These are phyloP conservation scores for Hyphantria cunea DNA, from an alignment of 1,140 invertebrate genomes.

Conservation along the genomic window DNA sequence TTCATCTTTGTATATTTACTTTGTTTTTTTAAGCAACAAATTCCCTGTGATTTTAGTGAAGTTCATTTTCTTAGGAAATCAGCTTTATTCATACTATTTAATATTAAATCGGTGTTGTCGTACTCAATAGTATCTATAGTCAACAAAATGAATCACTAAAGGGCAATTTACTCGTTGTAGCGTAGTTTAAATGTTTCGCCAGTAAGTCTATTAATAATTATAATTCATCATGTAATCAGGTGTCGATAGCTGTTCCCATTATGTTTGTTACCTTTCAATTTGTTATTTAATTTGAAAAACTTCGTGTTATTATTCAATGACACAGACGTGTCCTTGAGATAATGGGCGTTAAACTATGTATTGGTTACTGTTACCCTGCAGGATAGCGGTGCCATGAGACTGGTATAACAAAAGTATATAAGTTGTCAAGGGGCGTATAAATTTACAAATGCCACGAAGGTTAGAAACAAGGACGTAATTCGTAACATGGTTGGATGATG, in stretches of 20 bases:
- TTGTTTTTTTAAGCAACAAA: background rate
- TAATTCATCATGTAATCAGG: background rate
- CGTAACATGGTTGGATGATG: slow-evolving; percentile 11
- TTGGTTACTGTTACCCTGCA: no score
- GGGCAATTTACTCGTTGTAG: background rate
- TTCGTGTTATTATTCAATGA: background rate
- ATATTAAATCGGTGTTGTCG: no score
- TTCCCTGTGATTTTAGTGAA: background rate
- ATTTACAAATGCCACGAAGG: no score
- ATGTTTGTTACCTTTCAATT: slow-evolving; percentile 14
- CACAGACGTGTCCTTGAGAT: no score
- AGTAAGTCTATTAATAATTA: background rate
- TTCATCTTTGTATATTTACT: no score
- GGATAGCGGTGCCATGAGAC: slow-evolving; percentile 16
- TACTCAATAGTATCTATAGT: background rate
- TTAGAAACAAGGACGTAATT: no score
- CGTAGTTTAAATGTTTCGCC: background rate
- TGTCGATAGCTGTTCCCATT: background rate
- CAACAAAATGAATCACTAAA: background rate
- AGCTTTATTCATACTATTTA: no score
- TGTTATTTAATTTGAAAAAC: slow-evolving; percentile 21
- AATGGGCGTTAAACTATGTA: no score
- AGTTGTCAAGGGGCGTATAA: no score
- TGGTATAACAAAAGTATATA: slow-evolving; percentile 11
- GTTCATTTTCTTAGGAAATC: no score